Percentiles rank a stretch among this genome's conserved stretches.
Conservation (phyloP, 2,888 invertebrate genomes). For the Cynaeus angustus region DNA sequence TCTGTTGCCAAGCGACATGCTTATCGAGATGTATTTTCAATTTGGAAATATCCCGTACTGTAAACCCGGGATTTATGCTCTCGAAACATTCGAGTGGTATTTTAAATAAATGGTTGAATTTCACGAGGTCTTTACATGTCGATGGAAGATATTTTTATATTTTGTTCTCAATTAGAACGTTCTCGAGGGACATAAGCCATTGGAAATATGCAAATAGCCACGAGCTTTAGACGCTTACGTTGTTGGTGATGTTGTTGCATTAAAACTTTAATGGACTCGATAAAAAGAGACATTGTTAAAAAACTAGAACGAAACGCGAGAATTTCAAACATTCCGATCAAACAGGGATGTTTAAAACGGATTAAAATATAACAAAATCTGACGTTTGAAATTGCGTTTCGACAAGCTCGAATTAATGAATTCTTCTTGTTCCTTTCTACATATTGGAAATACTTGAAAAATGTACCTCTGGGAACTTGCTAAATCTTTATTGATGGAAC, state of each 20-base stretch:
- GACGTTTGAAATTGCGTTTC: conserved; percentile 27
- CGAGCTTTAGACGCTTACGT: conserved; percentile 25
- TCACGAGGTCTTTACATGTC: conserved; percentile 27
- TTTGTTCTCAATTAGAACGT: conserved; percentile 30
- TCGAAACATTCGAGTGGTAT: conserved; percentile 46
- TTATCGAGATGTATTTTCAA: conserved; percentile 53
- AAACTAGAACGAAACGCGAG: not conserved
- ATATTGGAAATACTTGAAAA: conserved; percentile 33
- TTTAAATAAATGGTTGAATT: conserved; percentile 43
- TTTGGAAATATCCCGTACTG: conserved; percentile 49
- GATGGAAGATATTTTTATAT: conserved; percentile 23
- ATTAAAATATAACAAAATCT: conserved; percentile 24
- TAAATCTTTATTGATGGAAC: conserved; percentile 31
- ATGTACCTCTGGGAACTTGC: conserved; percentile 14
- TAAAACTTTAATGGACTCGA: conserved; percentile 29
- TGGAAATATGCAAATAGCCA: conserved; percentile 40
- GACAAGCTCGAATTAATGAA: conserved; percentile 32
- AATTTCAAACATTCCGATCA: conserved; percentile 9
- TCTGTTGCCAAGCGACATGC: conserved; percentile 52
- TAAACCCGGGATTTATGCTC: conserved; percentile 49
- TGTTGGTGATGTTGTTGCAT: conserved; percentile 28
- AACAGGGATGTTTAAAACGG: conserved; percentile 9
- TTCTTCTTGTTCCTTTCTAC: conserved; percentile 13
- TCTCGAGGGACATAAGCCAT: conserved; percentile 33
- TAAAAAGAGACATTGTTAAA: conserved; percentile 7